A percentile compares a stretch with the other conserved stretches of the same genome.
Evolutionary conservation across 2,888 invertebrate species (phyloP).

Genomic region (Mystacides longicornis): DNA sequence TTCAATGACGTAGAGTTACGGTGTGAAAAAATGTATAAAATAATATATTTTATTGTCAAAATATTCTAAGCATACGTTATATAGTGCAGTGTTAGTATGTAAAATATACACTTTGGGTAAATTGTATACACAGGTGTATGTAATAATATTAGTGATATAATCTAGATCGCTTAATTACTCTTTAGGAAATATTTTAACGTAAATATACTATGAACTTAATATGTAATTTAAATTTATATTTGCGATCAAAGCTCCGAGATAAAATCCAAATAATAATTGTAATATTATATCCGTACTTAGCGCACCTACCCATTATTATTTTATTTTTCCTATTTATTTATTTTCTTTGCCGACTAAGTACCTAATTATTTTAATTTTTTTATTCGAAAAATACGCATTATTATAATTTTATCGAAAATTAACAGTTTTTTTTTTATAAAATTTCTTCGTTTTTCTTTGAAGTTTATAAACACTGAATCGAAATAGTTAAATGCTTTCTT

Average conservation of each 20-base stretch:
- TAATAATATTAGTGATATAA: no score
- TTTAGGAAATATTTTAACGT: constrained; percentile 6
- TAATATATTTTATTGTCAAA: constrained; percentile 8
- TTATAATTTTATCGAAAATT: no score
- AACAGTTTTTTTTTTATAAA: no score
- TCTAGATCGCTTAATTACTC: constrained; percentile 7
- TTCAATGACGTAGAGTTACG: background rate
- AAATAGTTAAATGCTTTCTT: no score
- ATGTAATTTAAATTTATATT: constrained; percentile 10
- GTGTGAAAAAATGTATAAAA: constrained; percentile 7
- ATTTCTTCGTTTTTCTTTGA: no score
- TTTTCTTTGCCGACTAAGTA: no score
- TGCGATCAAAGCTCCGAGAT: background rate
- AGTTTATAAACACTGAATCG: no score
- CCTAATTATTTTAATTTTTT: background rate
- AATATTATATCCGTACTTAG: background rate
- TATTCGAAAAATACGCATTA: background rate
- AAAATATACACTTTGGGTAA: no score
- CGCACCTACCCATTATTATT: no score
- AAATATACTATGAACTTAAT: constrained; percentile 3
- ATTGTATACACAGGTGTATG: no score
- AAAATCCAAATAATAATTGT: background rate
- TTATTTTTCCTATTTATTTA: no score
- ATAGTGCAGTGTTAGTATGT: no score
- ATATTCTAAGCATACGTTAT: background rate